Base-by-base conservation (phyloP, 2,113 vertebrate genomes). In the Lagopus leucura region DNA sequence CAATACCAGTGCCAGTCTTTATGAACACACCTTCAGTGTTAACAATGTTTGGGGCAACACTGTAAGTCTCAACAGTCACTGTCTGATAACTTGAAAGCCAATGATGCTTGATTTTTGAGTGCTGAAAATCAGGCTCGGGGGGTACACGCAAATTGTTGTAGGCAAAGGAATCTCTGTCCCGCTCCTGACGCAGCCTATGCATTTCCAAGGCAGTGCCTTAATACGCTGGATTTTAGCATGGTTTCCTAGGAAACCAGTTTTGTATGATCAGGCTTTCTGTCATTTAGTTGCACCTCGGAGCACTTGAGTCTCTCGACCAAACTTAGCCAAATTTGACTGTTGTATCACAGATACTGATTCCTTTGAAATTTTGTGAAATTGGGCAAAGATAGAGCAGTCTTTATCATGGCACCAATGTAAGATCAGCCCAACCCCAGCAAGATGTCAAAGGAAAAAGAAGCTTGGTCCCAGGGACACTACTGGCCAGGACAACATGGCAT, bases 361-460 rank as follows among this genome's bases (percentile, higher is more conserved):
- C 8, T 15, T 50, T 1, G 1, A 66, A n/a, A 57, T 66, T n/a
- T 7, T 40, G 55, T 50, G 64, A n/a, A 73, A 65, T 0, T 0
- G 14, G 9, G 0, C 6, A 30, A 32, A 18, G 47, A 50, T 40
- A 69, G 28, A 42, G 6, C 50, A 47, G 43, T 8, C 48, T n/a
- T 77, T 7, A 12, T 17, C 60, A 6, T 6, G 57, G 25, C 18
- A 74, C 28, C 34, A 54, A 15, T 25, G 27, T 30, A 55, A 55
- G 38, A 40, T 54, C 34, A 47, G 32, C 1, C 15, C 28, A 47
- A 27, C 1, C 15, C 24, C 24, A 28, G 15, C 36, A 40, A 71
- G 18, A 66, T 18, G 22, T 22, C 36, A 52, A 22, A 12, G 21
- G 6, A 54, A 8, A 27, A 47, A 63, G 10, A 22, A 0, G 0